phyloP scores from a whole-genome alignment of 2,113 vertebrate species.

The Rhynchopsitta pachyrhyncha region DNA sequence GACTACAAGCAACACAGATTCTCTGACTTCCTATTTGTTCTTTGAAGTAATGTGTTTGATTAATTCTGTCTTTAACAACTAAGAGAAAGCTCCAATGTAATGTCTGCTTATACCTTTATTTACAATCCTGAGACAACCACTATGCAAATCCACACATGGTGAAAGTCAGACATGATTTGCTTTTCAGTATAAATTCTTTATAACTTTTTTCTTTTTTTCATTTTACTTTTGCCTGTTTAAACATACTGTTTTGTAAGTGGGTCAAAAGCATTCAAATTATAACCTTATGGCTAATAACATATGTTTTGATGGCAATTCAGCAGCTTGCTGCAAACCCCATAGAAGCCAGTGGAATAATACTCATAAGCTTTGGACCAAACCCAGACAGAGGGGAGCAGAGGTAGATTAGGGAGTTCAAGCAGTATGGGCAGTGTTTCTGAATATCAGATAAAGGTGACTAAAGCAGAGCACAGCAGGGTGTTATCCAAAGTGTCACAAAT shows the following conservation, averaged over 20 bases:
- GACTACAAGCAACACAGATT: neutral
- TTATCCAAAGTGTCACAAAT: neutral
- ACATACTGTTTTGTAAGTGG: neutral
- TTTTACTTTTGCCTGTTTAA: neutral
- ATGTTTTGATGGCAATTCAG: neutral
- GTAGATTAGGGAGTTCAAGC: neutral
- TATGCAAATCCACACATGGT: neutral
- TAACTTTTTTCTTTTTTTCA: neutral
- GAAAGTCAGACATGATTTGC: neutral
- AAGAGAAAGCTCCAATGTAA: neutral
- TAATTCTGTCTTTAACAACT: neutral
- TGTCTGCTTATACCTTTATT: neutral
- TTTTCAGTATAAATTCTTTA: neutral
- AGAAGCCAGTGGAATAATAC: neutral
- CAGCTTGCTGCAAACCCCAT: neutral
- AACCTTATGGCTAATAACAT: fast-evolving
- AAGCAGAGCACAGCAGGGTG: neutral
- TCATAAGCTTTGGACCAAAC: neutral
- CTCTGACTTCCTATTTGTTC: neutral
- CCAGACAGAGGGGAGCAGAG: neutral
- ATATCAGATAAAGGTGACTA: neutral
- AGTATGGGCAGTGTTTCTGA: neutral
- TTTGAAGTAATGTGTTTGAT: neutral
- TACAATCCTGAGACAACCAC: neutral
- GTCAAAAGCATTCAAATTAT: neutral